phyloP scores from a whole-genome alignment of 1,140 invertebrate species.

The Pogonus chalceus region DNA sequence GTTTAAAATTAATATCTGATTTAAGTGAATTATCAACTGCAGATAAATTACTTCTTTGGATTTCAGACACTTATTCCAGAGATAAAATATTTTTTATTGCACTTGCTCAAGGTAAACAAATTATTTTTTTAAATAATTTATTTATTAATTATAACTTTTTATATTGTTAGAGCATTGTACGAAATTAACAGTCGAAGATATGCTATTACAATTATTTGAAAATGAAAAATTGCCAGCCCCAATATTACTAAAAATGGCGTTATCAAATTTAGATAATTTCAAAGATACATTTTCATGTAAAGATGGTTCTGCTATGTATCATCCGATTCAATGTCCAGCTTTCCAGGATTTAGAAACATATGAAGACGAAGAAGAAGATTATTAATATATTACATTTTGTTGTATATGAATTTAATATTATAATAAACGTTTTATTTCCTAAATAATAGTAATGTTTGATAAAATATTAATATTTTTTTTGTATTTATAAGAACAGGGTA shows the following conservation, averaged over 20 bases:
- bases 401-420: no score
- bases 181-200: conserved; percentile 11
- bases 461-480: no score
- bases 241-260: conserved; percentile 16
- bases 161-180: conserved; percentile 18
- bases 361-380: no score
- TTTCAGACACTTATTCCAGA: conserved; percentile 10
- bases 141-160: neutral
- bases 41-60: conserved; percentile 14
- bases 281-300: conserved; percentile 14
- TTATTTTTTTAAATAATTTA: conserved; percentile 1
- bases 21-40: neutral
- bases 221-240: conserved; percentile 12
- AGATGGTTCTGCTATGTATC: conserved; percentile 16
- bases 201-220: conserved; percentile 18
- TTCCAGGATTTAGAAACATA: no score
- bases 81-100: conserved; percentile 18
- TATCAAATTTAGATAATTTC: conserved; percentile 16
- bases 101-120: conserved; percentile 16
- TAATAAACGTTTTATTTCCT: no score
- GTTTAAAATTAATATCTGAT: conserved; percentile 12
- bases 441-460: no score
- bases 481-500: no score
- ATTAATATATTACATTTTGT: no score
- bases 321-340: neutral